Evolutionary conservation across 2,797 vertebrate species (phyloP).

Genomic region (Manis javanica): DNA sequence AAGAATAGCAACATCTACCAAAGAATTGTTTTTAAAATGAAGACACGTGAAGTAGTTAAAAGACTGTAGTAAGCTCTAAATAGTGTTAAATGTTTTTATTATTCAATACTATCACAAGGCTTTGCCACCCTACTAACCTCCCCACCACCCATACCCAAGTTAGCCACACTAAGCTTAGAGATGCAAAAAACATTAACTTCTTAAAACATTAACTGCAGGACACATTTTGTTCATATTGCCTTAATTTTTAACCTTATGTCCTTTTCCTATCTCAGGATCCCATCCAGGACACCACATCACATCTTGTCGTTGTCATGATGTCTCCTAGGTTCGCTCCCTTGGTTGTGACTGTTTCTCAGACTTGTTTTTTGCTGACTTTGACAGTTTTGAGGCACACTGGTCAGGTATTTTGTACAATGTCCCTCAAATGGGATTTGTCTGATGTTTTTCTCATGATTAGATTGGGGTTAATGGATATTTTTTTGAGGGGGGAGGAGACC

Average conservation of each 20-base stretch:
- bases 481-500: not conserved
- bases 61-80: not conserved
- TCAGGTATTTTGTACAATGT: not conserved
- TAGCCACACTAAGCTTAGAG: not conserved
- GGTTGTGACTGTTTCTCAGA: not conserved
- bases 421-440: not conserved
- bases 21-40: not conserved
- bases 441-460: not conserved
- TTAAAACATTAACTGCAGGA: not conserved
- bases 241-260: not conserved
- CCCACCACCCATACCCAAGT: not conserved
- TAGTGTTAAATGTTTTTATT: slow-evolving; percentile 1
- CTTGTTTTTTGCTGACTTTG: not conserved
- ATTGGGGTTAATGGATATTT: not conserved
- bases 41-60: not conserved
- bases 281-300: not conserved
- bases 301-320: not conserved
- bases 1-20: not conserved
- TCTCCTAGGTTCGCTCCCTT: not conserved
- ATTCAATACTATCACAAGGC: not conserved
- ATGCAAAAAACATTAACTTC: not conserved
- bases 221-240: not conserved
- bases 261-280: not conserved
- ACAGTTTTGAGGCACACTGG: not conserved
- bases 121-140: not conserved